Evolutionary conservation across 2,113 vertebrate species (phyloP).

Genomic region (Saguinus midas): DNA sequence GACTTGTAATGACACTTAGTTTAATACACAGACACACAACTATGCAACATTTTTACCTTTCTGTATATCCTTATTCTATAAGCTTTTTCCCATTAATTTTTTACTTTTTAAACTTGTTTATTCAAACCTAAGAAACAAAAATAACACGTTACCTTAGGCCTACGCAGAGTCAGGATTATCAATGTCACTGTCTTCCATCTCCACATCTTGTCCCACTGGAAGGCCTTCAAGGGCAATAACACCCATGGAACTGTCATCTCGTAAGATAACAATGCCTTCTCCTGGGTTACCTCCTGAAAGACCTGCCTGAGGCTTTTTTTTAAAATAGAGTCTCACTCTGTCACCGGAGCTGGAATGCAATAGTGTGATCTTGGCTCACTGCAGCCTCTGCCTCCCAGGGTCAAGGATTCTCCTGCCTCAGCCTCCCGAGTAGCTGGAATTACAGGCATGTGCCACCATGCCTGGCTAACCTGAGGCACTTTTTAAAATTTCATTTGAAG

Average conservation of each 20-base stretch:
- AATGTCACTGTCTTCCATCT: background rate
- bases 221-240: background rate
- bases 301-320: background rate
- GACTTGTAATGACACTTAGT: background rate
- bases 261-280: background rate
- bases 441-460: no score
- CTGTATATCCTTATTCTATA: background rate
- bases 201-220: background rate
- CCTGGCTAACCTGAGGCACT: no score
- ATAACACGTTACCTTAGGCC: background rate
- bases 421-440: no score
- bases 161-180: background rate
- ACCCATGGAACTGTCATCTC: background rate
- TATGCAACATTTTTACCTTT: background rate
- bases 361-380: no score
- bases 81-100: background rate
- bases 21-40: background rate
- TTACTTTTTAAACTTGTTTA: background rate
- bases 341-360: no score
- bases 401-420: no score
- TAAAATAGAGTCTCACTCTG: no score
- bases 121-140: background rate
- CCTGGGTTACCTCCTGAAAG: background rate
- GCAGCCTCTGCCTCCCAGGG: no score
- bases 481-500: no score